These are phyloP conservation scores for Chionodraco myersi DNA, from an alignment of 2,113 vertebrate species.

Conservation along the genomic window DNA sequence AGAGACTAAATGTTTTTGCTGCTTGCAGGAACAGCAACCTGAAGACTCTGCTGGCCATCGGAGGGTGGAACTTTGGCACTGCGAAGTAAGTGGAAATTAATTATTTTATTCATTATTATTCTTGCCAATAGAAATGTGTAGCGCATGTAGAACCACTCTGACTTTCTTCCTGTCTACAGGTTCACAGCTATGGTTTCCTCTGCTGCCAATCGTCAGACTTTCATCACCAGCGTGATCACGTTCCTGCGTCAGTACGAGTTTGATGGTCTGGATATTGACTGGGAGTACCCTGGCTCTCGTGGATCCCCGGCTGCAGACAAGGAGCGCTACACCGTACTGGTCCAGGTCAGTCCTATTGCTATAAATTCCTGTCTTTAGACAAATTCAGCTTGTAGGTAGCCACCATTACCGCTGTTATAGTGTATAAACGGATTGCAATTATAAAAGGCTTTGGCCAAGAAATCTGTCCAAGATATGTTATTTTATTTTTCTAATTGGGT, in stretches of 20 bases:
- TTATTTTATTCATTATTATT: neutral
- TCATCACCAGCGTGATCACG: conserved; percentile 75
- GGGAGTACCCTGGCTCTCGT: conserved; percentile 81
- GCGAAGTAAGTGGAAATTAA: conserved; percentile 71
- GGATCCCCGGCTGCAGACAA: conserved; percentile 78
- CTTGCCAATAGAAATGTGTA: neutral
- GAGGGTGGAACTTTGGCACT: conserved; percentile 83
- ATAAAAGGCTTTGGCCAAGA: neutral
- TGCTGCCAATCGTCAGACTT: conserved; percentile 73
- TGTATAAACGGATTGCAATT: neutral
- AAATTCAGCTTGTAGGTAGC: neutral
- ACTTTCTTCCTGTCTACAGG: conserved; percentile 46
- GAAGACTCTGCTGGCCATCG: conserved; percentile 81
- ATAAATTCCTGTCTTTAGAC: neutral
- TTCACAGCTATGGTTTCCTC: conserved; percentile 78
- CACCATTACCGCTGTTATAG: neutral
- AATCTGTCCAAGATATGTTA: neutral
- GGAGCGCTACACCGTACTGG: conserved; percentile 71
- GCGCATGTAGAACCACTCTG: neutral
- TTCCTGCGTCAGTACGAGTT: conserved; percentile 77
- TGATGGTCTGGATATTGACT: conserved; percentile 81
- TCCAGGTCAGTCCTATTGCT: conserved; percentile 60
- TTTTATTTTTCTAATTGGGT: neutral
- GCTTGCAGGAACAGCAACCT: conserved; percentile 78
- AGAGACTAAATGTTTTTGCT: neutral